Evolutionary conservation across 2,113 vertebrate genomes (phyloP).

Genomic region (Gallinago jamesoni): DNA sequence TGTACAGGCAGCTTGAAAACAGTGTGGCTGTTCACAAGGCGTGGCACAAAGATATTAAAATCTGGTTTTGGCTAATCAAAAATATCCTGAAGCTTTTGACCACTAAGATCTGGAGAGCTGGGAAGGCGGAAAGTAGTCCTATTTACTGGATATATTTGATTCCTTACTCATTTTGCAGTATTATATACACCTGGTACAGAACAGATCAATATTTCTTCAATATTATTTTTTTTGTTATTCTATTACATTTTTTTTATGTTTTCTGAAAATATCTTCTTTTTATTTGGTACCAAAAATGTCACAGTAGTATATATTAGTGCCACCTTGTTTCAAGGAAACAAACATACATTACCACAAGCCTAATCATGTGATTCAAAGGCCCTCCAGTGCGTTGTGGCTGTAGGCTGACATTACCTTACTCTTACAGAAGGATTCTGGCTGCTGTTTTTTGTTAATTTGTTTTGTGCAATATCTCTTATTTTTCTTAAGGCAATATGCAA

Average conservation of each 20-base stretch:
- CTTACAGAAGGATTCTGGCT: not conserved
- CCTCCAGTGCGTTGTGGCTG: not conserved
- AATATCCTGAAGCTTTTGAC: not conserved
- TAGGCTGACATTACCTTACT: not conserved
- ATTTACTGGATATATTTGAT: not conserved
- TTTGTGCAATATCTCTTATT: not conserved
- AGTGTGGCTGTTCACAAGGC: not conserved
- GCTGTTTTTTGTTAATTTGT: not conserved
- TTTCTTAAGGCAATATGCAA: not conserved
- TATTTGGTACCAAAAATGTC: not conserved
- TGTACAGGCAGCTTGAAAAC: not conserved
- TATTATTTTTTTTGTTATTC: not conserved
- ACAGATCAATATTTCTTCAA: not conserved
- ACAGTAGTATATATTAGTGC: not conserved
- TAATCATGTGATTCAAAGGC: not conserved
- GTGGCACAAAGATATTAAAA: not conserved
- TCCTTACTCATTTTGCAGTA: not conserved
- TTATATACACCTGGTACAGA: not conserved
- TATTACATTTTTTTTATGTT: not conserved
- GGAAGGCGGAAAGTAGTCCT: not conserved
- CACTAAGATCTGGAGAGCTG: fast-evolving
- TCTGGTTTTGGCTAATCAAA: not conserved
- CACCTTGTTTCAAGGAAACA: not conserved
- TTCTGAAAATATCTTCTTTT: not conserved
- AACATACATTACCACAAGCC: not conserved